These are phyloP conservation scores for Rousettus leschenaultii DNA, from an alignment of 2,113 vertebrate genomes.

Conservation along the genomic window DNA sequence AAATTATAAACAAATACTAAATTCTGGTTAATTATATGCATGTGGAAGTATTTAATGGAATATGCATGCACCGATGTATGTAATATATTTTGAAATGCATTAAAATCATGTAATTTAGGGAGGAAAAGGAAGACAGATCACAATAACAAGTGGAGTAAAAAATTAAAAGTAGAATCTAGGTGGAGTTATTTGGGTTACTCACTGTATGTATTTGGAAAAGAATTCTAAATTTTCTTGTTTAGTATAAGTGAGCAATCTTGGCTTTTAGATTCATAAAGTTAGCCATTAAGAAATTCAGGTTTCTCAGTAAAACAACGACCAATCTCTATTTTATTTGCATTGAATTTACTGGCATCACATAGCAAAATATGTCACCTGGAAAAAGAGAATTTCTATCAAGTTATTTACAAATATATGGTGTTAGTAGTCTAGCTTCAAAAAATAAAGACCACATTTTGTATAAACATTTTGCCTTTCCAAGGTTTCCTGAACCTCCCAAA, in stretches of 20 bases:
- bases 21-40: not conserved
- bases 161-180: not conserved
- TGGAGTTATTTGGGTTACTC: not conserved
- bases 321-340: not conserved
- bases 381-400: not conserved
- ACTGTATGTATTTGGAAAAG: not conserved
- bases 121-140: not conserved
- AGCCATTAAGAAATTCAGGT: constrained; percentile 3
- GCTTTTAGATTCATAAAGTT: not conserved
- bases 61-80: not conserved
- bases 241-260: constrained; percentile 18
- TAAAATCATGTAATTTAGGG: not conserved
- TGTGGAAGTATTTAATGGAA: not conserved
- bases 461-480: not conserved
- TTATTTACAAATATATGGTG: not conserved
- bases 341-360: not conserved
- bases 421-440: not conserved
- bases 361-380: not conserved
- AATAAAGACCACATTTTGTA: not conserved
- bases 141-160: not conserved
- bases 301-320: not conserved
- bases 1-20: not conserved
- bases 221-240: not conserved
- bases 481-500: constrained; percentile 22
- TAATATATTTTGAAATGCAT: not conserved